Conservation (phyloP, 2,797 vertebrate genomes). For the Hoplostethus mediterraneus region DNA sequence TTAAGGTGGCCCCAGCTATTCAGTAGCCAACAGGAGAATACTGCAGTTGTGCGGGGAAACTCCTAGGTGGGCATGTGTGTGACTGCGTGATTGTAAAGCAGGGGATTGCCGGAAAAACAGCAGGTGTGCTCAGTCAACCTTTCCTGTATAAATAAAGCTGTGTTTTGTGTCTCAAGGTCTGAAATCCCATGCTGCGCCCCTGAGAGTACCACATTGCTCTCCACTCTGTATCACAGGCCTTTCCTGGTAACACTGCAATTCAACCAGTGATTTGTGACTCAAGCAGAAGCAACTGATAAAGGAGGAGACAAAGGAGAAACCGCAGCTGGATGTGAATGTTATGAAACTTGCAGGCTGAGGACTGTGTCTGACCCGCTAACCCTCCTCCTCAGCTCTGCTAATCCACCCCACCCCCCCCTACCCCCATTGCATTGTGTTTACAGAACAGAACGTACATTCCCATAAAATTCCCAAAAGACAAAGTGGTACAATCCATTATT, state of each 20-base stretch:
- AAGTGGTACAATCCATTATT: constrained; percentile 35
- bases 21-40: not conserved
- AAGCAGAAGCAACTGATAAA: not conserved
- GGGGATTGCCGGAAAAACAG: not conserved
- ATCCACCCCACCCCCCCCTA: constrained; percentile 8
- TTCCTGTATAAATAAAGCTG: constrained; percentile 8
- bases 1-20: not conserved
- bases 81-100: constrained; percentile 1
- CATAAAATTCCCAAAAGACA: constrained; percentile 49
- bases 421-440: constrained; percentile 34
- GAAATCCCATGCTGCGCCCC: not conserved
- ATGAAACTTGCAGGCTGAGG: constrained; percentile 6
- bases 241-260: not conserved
- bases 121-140: constrained; percentile 1
- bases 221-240: not conserved
- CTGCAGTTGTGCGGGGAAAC: not conserved
- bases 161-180: not conserved
- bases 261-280: constrained; percentile 16
- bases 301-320: not conserved
- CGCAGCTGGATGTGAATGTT: constrained; percentile 11
- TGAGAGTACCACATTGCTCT: not conserved
- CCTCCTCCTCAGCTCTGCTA: constrained; percentile 11
- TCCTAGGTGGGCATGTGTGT: not conserved
- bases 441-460: constrained; percentile 53
- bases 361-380: constrained; percentile 10